A percentile compares a stretch with the other conserved stretches of the same genome.
Conservation (phyloP, 2,888 invertebrate genomes). For the Penaeus monodon region DNA sequence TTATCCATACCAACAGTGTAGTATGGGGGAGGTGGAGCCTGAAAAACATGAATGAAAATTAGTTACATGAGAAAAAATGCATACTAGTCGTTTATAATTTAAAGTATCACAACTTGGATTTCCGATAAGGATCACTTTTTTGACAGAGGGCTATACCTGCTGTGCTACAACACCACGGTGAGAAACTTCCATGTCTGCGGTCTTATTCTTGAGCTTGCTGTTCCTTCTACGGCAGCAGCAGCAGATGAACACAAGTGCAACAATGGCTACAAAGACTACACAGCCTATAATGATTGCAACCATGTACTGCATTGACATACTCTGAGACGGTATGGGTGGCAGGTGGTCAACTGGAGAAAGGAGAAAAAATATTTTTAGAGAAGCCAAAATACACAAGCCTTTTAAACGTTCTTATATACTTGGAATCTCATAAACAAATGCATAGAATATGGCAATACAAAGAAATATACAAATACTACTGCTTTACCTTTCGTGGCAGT, state of each 20-base stretch:
- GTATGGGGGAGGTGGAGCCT: slow-evolving; percentile 78
- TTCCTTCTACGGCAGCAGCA: slow-evolving; percentile 83
- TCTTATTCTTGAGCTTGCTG: slow-evolving; percentile 80
- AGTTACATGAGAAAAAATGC: not conserved
- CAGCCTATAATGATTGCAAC: slow-evolving; percentile 81
- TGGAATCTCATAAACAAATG: too few species aligned
- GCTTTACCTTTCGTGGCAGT: slow-evolving; percentile 56
- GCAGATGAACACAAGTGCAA: slow-evolving; percentile 81
- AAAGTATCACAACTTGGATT: too few species aligned
- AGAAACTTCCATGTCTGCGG: slow-evolving; percentile 63
- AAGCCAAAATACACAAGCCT: not conserved
- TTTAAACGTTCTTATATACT: not conserved
- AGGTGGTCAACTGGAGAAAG: slow-evolving; percentile 45
- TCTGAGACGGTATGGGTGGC: slow-evolving; percentile 34
- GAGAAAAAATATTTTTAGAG: not conserved
- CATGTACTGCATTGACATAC: slow-evolving; percentile 68
- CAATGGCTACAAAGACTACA: slow-evolving; percentile 83
- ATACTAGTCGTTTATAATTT: too few species aligned
- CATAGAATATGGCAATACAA: not conserved
- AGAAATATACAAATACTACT: not conserved
- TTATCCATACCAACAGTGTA: slow-evolving; percentile 90
- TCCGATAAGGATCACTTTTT: too few species aligned
- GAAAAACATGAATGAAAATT: not conserved
- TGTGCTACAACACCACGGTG: slow-evolving; percentile 63
- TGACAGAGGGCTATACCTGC: slow-evolving; percentile 32